Evolutionary conservation across 2,888 invertebrate genomes (phyloP).

Genomic region (Leuctra nigra): DNA sequence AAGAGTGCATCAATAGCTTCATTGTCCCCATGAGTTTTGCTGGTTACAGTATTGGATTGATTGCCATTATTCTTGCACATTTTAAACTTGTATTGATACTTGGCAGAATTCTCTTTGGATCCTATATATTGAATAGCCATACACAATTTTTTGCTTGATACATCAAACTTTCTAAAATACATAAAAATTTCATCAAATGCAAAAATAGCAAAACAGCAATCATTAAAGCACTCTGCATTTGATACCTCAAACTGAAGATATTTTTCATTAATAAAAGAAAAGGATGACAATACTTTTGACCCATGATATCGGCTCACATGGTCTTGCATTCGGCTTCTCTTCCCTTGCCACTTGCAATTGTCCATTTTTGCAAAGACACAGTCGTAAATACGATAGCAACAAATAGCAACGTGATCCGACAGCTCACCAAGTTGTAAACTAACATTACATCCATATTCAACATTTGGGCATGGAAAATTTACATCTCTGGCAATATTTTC

Average conservation of each 20-base stretch:
- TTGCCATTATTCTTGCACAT: neutral
- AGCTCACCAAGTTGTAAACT: neutral
- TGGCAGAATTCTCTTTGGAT: neutral
- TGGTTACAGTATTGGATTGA: neutral
- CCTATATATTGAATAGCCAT: constrained; percentile 18
- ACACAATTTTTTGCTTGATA: constrained; percentile 4
- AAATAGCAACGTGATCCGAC: neutral
- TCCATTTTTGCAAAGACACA: neutral
- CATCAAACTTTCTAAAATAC: constrained; percentile 13
- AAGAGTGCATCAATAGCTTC: neutral
- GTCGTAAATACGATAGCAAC: neutral
- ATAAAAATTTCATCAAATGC: constrained; percentile 11
- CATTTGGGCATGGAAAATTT: neutral
- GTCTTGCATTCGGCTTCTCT: neutral
- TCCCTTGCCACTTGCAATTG: constrained; percentile 12
- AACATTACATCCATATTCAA: neutral
- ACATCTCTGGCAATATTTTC: constrained; percentile 37
- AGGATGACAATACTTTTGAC: neutral
- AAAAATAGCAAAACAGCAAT: constrained; percentile 1
- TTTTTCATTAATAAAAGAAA: neutral
- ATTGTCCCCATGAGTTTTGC: neutral
- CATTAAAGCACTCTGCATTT: constrained; percentile 7
- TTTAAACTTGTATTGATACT: constrained; percentile 14
- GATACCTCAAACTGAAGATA: neutral
- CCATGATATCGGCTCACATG: neutral